Percentiles rank a stretch among this genome's conserved stretches.
Conservation (phyloP, 2,888 invertebrate species). For the Omphaloscelis lunosa region DNA sequence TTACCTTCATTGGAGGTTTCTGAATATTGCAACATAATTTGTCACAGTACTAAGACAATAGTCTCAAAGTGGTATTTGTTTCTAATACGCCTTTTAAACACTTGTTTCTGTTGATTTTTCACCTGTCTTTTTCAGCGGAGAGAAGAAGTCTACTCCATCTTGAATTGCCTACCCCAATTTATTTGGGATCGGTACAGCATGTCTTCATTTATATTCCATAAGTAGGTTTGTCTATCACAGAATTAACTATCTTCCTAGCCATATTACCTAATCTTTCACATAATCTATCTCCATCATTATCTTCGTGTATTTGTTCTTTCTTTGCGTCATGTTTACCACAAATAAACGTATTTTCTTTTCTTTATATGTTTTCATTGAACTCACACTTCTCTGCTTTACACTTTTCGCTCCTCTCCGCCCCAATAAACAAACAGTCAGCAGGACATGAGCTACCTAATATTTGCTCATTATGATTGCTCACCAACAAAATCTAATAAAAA, state of each 20-base stretch:
- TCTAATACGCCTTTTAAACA: neutral
- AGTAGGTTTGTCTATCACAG: neutral
- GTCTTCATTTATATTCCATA: neutral
- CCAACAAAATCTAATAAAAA: neutral
- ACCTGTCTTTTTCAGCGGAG: neutral
- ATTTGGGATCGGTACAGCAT: neutral
- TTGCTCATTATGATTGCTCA: neutral
- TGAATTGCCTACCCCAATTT: neutral
- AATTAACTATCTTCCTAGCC: neutral
- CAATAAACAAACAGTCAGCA: neutral
- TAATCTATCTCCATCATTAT: too few species aligned
- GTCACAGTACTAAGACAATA: neutral
- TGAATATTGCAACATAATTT: constrained; percentile 15
- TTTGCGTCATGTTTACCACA: too few species aligned
- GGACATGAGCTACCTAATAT: neutral
- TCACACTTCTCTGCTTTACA: too few species aligned
- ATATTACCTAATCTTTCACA: neutral
- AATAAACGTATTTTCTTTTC: too few species aligned
- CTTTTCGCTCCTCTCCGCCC: neutral
- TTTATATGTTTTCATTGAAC: too few species aligned
- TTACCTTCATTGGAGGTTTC: neutral
- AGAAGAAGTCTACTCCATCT: neutral
- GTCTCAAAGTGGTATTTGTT: neutral
- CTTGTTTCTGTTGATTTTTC: neutral
- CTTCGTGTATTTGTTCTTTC: too few species aligned